Conservation (phyloP, 1,140 invertebrate genomes). For the Leptoteleia sp. region DNA sequence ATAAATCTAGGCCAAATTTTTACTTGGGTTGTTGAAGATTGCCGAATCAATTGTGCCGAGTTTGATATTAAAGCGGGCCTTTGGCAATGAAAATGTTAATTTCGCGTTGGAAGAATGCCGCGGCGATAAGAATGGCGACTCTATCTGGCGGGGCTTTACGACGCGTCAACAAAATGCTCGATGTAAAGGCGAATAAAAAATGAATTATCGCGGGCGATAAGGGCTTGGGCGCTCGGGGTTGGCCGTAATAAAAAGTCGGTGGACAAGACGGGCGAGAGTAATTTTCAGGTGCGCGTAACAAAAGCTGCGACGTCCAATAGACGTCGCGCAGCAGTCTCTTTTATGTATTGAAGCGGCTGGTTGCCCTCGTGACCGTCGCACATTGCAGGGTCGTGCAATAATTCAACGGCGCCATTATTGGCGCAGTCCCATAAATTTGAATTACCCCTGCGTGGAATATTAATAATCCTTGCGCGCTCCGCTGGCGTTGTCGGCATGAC, state of each 20-base stretch:
- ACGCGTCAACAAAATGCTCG: slow-evolving; percentile 34
- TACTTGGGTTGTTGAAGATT: too few species aligned
- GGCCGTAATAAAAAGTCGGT: slow-evolving; percentile 16
- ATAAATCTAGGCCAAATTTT: too few species aligned
- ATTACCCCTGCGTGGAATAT: slow-evolving; percentile 61
- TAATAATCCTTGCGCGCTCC: slow-evolving; percentile 60
- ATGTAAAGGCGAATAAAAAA: slow-evolving; percentile 31
- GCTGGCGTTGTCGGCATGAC: slow-evolving; percentile 52
- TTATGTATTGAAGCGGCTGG: slow-evolving; percentile 32
- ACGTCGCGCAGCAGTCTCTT: slow-evolving; percentile 36
- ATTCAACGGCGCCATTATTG: slow-evolving; percentile 64
- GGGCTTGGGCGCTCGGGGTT: neutral
- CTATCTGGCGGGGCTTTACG: too few species aligned
- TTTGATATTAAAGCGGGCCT: too few species aligned
- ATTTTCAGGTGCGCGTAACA: slow-evolving; percentile 51
- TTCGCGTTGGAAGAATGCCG: too few species aligned
- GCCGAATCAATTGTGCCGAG: too few species aligned
- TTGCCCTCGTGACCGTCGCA: slow-evolving; percentile 45
- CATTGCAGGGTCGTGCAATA: slow-evolving; percentile 59
- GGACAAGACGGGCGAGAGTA: slow-evolving; percentile 25
- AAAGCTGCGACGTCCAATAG: slow-evolving; percentile 35
- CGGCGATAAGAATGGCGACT: too few species aligned
- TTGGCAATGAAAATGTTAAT: too few species aligned
- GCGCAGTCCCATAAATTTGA: slow-evolving; percentile 67
- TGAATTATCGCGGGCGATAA: slow-evolving; percentile 28